These are phyloP conservation scores for Eulemur macaco DNA, from an alignment of 2,113 vertebrate species.

Conservation along the genomic window DNA sequence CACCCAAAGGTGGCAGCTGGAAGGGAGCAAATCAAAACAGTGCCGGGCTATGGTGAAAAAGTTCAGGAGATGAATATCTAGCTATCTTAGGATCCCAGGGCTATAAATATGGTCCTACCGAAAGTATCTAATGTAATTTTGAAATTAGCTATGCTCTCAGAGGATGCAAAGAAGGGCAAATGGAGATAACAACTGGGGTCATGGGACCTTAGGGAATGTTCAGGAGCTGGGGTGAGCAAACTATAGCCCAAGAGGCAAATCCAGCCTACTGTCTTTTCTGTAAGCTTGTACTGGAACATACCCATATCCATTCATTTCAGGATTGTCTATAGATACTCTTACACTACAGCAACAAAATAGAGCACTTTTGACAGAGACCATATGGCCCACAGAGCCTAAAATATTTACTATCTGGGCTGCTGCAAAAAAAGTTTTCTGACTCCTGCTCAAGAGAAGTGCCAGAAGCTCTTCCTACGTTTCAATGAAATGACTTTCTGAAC, in stretches of 20 bases:
- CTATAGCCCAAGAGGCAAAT: not conserved
- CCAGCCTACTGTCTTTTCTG: not conserved
- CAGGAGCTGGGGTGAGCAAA: not conserved
- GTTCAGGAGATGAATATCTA: conserved; percentile 8
- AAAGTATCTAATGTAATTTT: conserved; percentile 20
- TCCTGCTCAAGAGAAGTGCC: not conserved
- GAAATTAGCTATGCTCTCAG: not conserved
- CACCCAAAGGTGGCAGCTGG: not conserved
- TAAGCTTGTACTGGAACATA: not conserved
- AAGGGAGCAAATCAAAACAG: not conserved
- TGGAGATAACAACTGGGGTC: not conserved
- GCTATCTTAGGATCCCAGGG: not conserved
- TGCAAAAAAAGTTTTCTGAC: not conserved
- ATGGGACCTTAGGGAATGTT: not conserved
- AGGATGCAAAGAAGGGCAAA: not conserved
- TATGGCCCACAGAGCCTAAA: not conserved
- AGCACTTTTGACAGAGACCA: not conserved
- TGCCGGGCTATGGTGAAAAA: not conserved
- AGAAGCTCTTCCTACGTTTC: not conserved
- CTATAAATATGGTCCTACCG: not conserved
- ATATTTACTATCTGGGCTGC: not conserved
- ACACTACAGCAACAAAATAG: not conserved
- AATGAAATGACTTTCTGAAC: conserved; percentile 34
- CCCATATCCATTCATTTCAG: not conserved
- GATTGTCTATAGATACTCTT: not conserved